Conservation (phyloP, 2,888 invertebrate species). For the Asteroscopus sphinx region DNA sequence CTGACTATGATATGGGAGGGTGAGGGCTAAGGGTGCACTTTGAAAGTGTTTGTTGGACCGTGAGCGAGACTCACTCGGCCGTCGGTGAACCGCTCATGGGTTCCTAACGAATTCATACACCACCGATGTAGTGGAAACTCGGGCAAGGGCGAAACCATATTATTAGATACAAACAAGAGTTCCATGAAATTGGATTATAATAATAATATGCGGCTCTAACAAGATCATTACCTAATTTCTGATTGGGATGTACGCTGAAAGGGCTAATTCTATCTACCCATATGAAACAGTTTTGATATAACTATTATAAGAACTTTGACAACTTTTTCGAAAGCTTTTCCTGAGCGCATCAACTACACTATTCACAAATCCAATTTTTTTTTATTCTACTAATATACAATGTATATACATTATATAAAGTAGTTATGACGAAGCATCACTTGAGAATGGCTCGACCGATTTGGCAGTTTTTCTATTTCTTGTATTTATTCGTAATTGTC, state of each 20-base stretch:
- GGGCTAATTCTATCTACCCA: background rate
- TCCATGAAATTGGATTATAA: constrained; percentile 55
- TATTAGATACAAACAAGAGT: constrained; percentile 54
- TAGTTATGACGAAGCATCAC: too few species aligned
- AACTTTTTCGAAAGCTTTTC: too few species aligned
- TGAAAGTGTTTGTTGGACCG: constrained; percentile 83
- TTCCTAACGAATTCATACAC: constrained; percentile 77
- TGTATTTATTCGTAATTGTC: too few species aligned
- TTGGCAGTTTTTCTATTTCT: too few species aligned
- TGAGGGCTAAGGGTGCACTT: constrained; percentile 68
- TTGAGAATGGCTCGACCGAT: too few species aligned
- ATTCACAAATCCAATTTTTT: too few species aligned
- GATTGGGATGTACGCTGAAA: constrained; percentile 4
- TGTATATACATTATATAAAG: too few species aligned
- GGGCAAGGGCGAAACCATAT: constrained; percentile 78
- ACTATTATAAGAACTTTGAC: too few species aligned
- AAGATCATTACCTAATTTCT: constrained; percentile 27
- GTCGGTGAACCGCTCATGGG: constrained; percentile 76
- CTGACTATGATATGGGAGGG: constrained; percentile 50
- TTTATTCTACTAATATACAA: too few species aligned
- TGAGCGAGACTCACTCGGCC: constrained; percentile 74
- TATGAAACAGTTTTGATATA: too few species aligned
- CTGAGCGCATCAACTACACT: too few species aligned
- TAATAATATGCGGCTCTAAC: constrained; percentile 43
- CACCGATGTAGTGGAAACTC: constrained; percentile 83